Evolutionary conservation across 2,888 invertebrate species (phyloP), one percentile per base, ranked within the genome.

Genomic region (Dexiosoma caninum): DNA sequence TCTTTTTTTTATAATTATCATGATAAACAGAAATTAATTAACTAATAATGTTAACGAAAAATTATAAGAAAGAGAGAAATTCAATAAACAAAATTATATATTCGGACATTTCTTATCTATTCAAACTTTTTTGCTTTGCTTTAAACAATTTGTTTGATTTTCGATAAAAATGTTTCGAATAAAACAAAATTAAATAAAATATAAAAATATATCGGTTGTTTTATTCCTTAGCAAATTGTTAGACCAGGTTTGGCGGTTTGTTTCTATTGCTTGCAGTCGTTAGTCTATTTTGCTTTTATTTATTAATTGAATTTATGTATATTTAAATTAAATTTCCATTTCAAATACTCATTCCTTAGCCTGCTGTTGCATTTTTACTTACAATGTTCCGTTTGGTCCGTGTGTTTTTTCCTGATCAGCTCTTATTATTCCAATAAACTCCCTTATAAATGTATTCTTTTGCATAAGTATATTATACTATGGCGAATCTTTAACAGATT

Each of bases 81-180:
- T 62, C 23, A 69, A 64, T 74, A 78, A 79, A 69, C n/a, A n/a
- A 74, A 67, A 46, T 60, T 72, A 6, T 62, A 77, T 67, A 66
- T 79, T 74, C 62, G 59, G 1, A 59, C 59, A 62, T 69, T 9
- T 78, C 74, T 55, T 74, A 67, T 67, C 67, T 60, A 19, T 40
- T 57, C 35, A 64, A 51, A 67, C 44, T 16, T 55, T 8, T 30
- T 40, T 60, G 40, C 32, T 27, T 51, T 42, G 46, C 9, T 14
- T 8, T 60, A 57, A 46, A 40, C 46, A n/a, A 21, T 37, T 46
- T 53, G 59, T 64, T 70, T 81, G 46, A 32, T 55, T 44, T 64
- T 40, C n/a, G 71, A 67, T 67, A 76, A 77, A 77, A 62, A 77
- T 81, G 72, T 71, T 57, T 35, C 21, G 80, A 76, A 80, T 80